phyloP scores from a whole-genome alignment of 2,888 invertebrate species.

The Sphinx pinastri region DNA sequence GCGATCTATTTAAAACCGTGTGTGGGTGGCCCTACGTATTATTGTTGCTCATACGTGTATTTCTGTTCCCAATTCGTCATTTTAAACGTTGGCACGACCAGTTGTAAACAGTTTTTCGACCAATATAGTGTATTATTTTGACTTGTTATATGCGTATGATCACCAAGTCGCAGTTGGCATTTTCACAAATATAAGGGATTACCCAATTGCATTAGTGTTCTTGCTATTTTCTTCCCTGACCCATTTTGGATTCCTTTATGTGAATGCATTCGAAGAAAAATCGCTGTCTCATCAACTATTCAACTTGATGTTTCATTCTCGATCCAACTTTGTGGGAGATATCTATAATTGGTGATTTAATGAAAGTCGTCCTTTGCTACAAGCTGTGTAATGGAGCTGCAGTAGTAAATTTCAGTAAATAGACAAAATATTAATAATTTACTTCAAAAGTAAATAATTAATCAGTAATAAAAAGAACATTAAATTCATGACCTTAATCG shows the following conservation, averaged over 20 bases:
- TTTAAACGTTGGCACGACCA: constrained; percentile 55
- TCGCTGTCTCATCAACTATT: background rate
- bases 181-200: constrained; percentile 27
- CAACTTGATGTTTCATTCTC: background rate
- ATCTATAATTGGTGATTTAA: background rate
- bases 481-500: background rate
- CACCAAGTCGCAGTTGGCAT: constrained; percentile 47
- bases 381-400: background rate
- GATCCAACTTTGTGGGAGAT: background rate
- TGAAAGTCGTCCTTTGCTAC: background rate
- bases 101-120: constrained; percentile 51
- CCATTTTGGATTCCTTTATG: constrained; percentile 21
- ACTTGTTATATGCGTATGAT: constrained; percentile 37
- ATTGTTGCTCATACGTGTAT: constrained; percentile 55
- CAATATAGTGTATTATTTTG: constrained; percentile 37
- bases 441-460: too few species aligned
- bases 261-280: constrained; percentile 8
- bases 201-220: constrained; percentile 17
- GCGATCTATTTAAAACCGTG: constrained; percentile 58
- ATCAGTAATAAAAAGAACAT: background rate
- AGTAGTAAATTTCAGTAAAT: background rate
- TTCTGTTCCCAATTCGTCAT: constrained; percentile 59
- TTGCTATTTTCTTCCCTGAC: constrained; percentile 21
- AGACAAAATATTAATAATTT: too few species aligned
- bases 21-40: constrained; percentile 60